phyloP scores from a whole-genome alignment of 2,888 invertebrate species.

The Norana najaformis region DNA sequence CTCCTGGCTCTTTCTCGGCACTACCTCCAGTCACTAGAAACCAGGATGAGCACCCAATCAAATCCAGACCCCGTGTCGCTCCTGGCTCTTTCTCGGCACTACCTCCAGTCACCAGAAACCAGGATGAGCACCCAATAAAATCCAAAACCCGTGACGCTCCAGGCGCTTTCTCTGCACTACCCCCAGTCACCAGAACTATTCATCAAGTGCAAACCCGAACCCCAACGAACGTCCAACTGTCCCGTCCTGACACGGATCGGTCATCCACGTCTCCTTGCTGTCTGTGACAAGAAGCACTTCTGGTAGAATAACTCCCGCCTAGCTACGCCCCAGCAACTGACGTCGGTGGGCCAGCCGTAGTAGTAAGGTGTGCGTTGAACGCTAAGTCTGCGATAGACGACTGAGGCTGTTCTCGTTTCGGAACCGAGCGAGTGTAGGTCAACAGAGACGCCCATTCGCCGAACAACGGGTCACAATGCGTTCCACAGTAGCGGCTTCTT shows the following conservation, averaged over 20 bases:
- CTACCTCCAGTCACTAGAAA: no score
- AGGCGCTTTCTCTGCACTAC: no score
- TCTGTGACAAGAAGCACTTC: no score
- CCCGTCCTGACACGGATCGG: background rate
- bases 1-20: no score
- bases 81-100: no score
- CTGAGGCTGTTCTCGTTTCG: background rate
- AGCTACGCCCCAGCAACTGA: background rate
- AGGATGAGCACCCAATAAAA: no score
- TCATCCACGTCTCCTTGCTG: background rate
- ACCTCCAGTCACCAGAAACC: background rate
- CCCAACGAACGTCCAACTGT: background rate
- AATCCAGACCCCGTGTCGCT: no score
- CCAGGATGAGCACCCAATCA: no score
- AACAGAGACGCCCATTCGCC: background rate
- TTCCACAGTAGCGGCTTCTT: background rate
- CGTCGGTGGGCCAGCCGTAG: background rate
- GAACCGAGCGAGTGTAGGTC: background rate
- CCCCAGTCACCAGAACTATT: background rate
- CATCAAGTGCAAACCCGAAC: background rate
- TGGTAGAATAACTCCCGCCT: no score
- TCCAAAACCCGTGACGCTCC: no score
- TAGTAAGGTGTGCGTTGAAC: background rate
- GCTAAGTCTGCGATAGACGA: background rate
- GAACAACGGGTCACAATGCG: constrained; percentile 13